These are phyloP conservation scores for Macropus fuliginosus DNA, from an alignment of 2,797 vertebrate genomes.

Conservation along the genomic window DNA sequence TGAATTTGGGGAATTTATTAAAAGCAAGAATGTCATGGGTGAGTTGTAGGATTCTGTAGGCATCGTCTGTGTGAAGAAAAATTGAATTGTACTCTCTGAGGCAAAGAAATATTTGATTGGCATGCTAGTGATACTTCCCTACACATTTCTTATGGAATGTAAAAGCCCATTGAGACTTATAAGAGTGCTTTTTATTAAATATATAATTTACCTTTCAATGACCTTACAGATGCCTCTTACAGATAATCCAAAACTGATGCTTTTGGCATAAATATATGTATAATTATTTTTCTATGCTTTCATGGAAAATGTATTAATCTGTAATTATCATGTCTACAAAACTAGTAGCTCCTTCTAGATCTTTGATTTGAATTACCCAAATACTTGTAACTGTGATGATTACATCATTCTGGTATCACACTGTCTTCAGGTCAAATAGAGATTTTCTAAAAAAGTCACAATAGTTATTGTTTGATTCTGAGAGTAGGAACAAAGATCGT, in stretches of 20 bases:
- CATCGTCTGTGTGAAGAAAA: neutral
- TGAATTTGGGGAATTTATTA: neutral
- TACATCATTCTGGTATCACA: neutral
- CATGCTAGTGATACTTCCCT: neutral
- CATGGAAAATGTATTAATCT: neutral
- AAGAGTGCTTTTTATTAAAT: neutral
- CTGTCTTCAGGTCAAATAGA: neutral
- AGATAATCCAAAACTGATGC: neutral
- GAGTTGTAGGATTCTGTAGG: neutral
- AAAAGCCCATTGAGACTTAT: neutral
- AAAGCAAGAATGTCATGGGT: neutral
- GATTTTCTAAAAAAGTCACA: neutral
- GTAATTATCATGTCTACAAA: slow-evolving; percentile 17
- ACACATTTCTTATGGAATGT: neutral
- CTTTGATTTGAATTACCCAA: slow-evolving; percentile 33
- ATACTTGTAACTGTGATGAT: slow-evolving; percentile 20
- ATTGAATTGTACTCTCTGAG: neutral
- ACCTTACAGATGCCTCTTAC: too few species aligned
- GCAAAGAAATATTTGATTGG: neutral
- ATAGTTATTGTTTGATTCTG: neutral
- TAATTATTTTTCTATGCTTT: neutral
- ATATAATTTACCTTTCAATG: neutral
- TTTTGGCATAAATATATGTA: slow-evolving; percentile 31
- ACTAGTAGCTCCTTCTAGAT: slow-evolving; percentile 20
- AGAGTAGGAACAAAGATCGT: neutral